phyloP scores from a whole-genome alignment of 2,797 vertebrate species.

The Petrocephalus sullivani region DNA sequence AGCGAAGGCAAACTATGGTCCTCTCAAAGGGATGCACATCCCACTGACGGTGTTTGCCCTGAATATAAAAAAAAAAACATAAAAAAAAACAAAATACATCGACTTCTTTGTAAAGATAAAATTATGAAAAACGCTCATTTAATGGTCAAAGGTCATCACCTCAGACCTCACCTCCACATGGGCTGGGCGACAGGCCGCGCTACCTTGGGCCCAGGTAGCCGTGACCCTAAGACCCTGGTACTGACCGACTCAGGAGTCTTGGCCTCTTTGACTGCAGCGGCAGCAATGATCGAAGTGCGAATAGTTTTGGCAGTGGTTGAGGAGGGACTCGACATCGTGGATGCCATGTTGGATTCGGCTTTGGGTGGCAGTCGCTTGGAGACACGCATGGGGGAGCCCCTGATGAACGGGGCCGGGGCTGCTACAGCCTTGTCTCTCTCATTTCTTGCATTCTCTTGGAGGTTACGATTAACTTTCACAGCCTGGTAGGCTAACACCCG shows the following conservation, averaged over 20 bases:
- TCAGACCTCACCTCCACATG: conserved; percentile 59
- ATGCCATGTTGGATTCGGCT: conserved; percentile 46
- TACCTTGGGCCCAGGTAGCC: conserved; percentile 57
- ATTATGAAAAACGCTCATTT: conserved; percentile 7
- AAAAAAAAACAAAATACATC: conserved; percentile 7
- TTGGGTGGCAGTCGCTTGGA: conserved; percentile 63
- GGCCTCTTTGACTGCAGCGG: conserved; percentile 55
- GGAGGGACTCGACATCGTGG: conserved; percentile 50
- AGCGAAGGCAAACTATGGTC: conserved; percentile 1
- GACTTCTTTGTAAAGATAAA: conserved; percentile 16
- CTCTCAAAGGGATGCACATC: conserved; percentile 3
- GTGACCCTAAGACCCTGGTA: conserved; percentile 50
- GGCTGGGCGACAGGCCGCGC: conserved; percentile 51
- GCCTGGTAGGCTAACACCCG: conserved; percentile 23
- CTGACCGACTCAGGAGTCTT: conserved; percentile 46
- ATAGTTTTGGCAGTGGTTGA: conserved; percentile 63
- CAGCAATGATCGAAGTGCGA: conserved; percentile 62
- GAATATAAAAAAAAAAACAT: conserved; percentile 15
- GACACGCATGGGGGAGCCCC: conserved; percentile 57
- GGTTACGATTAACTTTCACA: conserved; percentile 27
- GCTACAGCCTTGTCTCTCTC: conserved; percentile 45
- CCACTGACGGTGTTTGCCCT: neutral
- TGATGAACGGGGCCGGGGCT: conserved; percentile 46
- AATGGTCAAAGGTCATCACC: neutral
- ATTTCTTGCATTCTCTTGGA: conserved; percentile 44